Evolutionary conservation across 2,888 invertebrate species (phyloP), one percentile per base, ranked within the genome.

Genomic region (Dysmachus trigonus): DNA sequence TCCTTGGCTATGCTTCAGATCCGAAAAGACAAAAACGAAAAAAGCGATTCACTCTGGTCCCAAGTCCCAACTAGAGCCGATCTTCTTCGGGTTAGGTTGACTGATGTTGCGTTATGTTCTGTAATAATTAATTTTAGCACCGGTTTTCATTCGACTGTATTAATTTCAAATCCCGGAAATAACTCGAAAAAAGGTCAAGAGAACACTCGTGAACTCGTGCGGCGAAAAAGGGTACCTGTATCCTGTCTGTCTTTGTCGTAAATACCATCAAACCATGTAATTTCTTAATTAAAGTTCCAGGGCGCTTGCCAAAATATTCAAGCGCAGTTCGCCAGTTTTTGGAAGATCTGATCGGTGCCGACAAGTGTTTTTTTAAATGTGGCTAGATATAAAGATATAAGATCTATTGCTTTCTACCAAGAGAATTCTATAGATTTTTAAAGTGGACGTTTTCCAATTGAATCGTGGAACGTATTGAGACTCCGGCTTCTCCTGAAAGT

Each of bases 101-200:
- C 41, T 51, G 51, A 71, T 79, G 85, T 27, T 77, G 30, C 30
- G 85, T 85, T 85, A 76, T 82, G 62, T 62, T 86, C 74, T 82
- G 86, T 86, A 86, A 86, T 86, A 82, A 86, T 86, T 86, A 86
- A 86, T 86, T 86, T 86, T 86, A 86, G 86, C 71, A 74, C 18
- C 22, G 27, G 53, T 83, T 13, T 35, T 38, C 72, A 83, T 62
- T 31, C 22, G 27, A 47, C 79, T 47, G 6, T 62, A 41, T 72
- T 33, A 31, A n/a, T 51, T 79, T 79, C 30, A 33, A 51, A 53
- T 82, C 38, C 73, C 82, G 51, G 74, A 86, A 86, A 86, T 86
- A 86, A 82, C 53, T 27, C 30, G 47, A 82, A 86, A 86, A 31
- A 86, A 83, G 86, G 86, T 82, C 86, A 86, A 86, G 82, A 86